phyloP scores from a whole-genome alignment of 2,888 invertebrate species.

The Eristalinus aeneus region DNA sequence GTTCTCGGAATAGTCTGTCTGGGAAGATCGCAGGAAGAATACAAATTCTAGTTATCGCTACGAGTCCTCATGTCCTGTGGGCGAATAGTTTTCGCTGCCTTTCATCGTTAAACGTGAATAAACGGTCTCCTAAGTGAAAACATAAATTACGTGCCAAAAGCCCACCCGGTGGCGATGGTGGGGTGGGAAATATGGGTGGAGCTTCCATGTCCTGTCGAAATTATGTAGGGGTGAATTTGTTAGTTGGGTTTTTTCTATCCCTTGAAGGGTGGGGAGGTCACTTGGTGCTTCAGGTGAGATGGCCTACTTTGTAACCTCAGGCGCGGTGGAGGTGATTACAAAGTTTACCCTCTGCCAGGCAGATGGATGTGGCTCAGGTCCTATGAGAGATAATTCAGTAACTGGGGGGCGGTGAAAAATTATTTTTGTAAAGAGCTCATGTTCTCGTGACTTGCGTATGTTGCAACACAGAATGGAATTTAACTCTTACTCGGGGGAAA shows the following conservation, averaged over 20 bases:
- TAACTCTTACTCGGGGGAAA: neutral
- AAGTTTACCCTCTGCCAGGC: neutral
- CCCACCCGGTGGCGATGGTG: neutral
- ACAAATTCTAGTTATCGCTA: constrained; percentile 5
- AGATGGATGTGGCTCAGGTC: neutral
- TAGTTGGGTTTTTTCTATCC: neutral
- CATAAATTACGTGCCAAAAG: neutral
- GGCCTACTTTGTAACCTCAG: neutral
- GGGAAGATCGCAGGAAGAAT: constrained; percentile 4
- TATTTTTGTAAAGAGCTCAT: neutral
- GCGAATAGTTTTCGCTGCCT: constrained; percentile 15
- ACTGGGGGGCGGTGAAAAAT: neutral
- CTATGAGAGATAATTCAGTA: neutral
- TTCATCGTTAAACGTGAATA: constrained; percentile 18
- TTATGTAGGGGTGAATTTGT: constrained; percentile 11
- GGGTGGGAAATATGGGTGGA: constrained; percentile 4
- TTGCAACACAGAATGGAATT: neutral
- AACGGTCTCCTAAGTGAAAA: neutral
- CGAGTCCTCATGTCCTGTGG: constrained; percentile 16
- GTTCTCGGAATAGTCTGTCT: constrained; percentile 23
- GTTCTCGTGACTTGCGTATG: neutral
- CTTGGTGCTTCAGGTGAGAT: neutral
- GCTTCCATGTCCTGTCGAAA: constrained; percentile 35
- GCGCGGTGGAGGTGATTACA: neutral
- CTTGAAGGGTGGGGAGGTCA: neutral